Percentiles rank a stretch among this genome's conserved stretches.
phyloP scores from a whole-genome alignment of 2,113 vertebrate genomes.

The Zootoca vivipara region DNA sequence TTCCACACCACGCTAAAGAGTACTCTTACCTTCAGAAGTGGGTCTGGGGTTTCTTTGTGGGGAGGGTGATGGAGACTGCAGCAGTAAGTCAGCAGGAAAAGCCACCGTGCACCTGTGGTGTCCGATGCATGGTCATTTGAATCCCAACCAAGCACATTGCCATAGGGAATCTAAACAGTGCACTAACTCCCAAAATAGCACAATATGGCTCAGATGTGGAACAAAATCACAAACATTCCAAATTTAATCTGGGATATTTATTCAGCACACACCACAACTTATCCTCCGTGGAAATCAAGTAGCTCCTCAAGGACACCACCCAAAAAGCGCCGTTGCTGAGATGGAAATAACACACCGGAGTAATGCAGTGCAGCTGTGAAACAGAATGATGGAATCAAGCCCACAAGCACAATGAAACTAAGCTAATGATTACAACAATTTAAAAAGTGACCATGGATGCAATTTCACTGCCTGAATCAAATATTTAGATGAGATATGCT shows the following conservation, averaged over 20 bases:
- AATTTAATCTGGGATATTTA: neutral
- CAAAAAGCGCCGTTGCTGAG: neutral
- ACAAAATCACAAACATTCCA: neutral
- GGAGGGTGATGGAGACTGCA: neutral
- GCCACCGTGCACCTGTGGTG: too few species aligned
- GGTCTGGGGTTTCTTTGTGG: neutral
- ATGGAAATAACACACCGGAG: neutral
- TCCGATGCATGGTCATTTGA: neutral
- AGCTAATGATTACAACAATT: neutral
- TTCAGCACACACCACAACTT: neutral
- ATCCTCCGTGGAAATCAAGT: neutral
- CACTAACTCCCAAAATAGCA: neutral
- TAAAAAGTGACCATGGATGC: neutral
- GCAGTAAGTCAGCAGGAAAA: neutral
- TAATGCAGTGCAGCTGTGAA: neutral
- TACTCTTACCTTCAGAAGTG: neutral
- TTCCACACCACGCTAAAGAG: neutral
- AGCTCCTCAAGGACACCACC: neutral
- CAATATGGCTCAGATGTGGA: neutral
- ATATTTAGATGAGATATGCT: neutral
- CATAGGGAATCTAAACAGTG: neutral
- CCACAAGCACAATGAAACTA: neutral
- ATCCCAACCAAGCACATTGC: neutral
- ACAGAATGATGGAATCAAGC: neutral
- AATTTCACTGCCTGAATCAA: neutral